Evolutionary conservation across 2,113 vertebrate genomes (phyloP).

Genomic region (Meles meles): DNA sequence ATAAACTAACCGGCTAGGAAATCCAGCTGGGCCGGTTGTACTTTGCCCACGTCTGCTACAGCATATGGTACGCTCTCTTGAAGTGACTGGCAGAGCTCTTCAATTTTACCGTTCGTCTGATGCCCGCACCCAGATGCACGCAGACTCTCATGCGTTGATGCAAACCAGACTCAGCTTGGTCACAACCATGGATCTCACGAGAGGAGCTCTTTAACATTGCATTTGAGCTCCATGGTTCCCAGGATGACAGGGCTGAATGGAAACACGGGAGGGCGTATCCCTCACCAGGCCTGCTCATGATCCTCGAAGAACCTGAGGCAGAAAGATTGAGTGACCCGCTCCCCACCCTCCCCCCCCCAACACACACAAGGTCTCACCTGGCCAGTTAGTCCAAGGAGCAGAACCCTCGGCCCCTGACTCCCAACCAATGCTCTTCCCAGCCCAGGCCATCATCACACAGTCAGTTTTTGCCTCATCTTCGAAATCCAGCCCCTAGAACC

Average conservation of each 20-base stretch:
- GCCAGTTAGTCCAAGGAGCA: neutral
- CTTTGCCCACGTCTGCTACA: conserved; percentile 51
- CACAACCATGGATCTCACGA: conserved; percentile 35
- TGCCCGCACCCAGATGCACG: conserved; percentile 47
- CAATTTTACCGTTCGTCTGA: conserved; percentile 62
- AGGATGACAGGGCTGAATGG: neutral
- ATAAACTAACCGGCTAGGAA: conserved; percentile 32
- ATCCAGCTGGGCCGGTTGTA: conserved; percentile 23
- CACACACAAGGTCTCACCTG: neutral
- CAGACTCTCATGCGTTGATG: conserved; percentile 33
- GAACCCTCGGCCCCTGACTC: neutral
- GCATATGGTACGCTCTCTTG: conserved; percentile 46
- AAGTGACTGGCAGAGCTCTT: conserved; percentile 56
- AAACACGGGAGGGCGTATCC: neutral
- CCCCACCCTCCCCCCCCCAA: too few species aligned
- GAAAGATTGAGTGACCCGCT: neutral
- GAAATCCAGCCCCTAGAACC: neutral
- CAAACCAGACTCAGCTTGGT: neutral
- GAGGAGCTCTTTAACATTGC: conserved; percentile 48
- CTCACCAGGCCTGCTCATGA: neutral
- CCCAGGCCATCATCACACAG: neutral
- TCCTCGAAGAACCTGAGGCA: neutral
- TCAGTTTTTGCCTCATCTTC: conserved; percentile 27
- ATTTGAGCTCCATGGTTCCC: neutral
- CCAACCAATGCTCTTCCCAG: neutral